Base-by-base conservation (phyloP, 2,113 vertebrate genomes). In the Delphinapterus leucas region DNA sequence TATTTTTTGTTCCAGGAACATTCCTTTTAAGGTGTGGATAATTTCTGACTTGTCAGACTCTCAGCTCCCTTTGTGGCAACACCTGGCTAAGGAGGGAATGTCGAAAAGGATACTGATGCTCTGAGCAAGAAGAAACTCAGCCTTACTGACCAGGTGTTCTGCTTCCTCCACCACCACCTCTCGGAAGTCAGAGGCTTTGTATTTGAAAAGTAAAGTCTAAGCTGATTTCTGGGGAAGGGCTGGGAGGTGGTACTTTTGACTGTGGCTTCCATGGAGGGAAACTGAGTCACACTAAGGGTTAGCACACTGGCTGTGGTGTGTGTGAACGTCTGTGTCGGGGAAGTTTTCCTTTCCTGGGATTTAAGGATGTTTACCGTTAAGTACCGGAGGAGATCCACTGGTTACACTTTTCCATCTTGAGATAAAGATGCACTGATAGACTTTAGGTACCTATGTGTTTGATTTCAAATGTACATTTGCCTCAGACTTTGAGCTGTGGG, bases 61-160 rank as follows among this genome's bases (percentile, higher is more conserved):
- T 93, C 31, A 49, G 47, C 36, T 92, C 58, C 79, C 67, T 96
- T 97, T 96, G 71, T 85, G 71, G 77, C 61, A 82, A 80, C 44
- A 96, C 92, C 97, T 98, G 95, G 90, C 80, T 71, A 25, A 82
- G 91, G 38, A 93, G 61, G 53, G 60, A 33, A 10, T n/a, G 28
- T 36, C 0, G 13, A 84, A 90, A 71, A n/a, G 60, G 47, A 55
- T 82, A 80, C 67, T n/a, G 81, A 68, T 85, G 28, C 60, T 89
- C 63, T 25, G 36, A 90, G 60, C 49, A 88, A 77, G 65, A 95
- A 76, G 38, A 95, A 63, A 84, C 60, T 58, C 44, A 85, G 49
- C 79, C 77, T 93, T 65, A 58, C 74, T 82, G 67, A 61, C 63
- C 49, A 26, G 79, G 36, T 90, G 87, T 82, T 80, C 33, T 58